phyloP scores from a whole-genome alignment of 2,797 vertebrate genomes.

The Leuciscus waleckii region DNA sequence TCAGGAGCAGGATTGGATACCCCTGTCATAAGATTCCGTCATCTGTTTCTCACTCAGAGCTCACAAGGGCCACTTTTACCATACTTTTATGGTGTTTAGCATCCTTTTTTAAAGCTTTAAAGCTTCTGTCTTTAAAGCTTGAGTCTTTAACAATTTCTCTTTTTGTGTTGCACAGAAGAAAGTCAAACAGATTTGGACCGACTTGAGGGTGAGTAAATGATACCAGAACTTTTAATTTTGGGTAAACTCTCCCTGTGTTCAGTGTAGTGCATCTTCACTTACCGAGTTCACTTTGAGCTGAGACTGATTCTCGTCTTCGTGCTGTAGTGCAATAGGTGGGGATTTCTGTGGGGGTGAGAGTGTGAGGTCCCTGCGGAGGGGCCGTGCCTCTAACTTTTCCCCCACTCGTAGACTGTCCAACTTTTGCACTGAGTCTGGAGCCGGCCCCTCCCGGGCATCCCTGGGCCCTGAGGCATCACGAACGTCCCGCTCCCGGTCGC shows the following conservation, averaged over 20 bases:
- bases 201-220: neutral
- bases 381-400: slow-evolving; percentile 86
- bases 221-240: neutral
- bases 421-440: slow-evolving; percentile 84
- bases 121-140: neutral
- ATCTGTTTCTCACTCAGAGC: neutral
- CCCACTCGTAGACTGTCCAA: slow-evolving; percentile 79
- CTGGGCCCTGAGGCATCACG: slow-evolving; percentile 65
- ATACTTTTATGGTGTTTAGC: neutral
- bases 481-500: slow-evolving; percentile 78
- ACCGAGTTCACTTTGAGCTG: slow-evolving; percentile 91
- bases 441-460: slow-evolving; percentile 64
- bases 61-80: neutral
- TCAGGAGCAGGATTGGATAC: neutral
- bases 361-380: slow-evolving; percentile 91
- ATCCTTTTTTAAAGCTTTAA: neutral
- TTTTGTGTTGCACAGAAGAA: neutral
- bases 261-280: slow-evolving; percentile 66
- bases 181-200: neutral
- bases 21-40: neutral
- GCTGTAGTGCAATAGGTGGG: slow-evolving; percentile 89
- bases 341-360: slow-evolving; percentile 94
- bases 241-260: neutral
- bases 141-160: neutral
- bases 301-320: slow-evolving; percentile 82